Conservation (phyloP, 1,140 invertebrate species). For the Chrysopa pallens region DNA sequence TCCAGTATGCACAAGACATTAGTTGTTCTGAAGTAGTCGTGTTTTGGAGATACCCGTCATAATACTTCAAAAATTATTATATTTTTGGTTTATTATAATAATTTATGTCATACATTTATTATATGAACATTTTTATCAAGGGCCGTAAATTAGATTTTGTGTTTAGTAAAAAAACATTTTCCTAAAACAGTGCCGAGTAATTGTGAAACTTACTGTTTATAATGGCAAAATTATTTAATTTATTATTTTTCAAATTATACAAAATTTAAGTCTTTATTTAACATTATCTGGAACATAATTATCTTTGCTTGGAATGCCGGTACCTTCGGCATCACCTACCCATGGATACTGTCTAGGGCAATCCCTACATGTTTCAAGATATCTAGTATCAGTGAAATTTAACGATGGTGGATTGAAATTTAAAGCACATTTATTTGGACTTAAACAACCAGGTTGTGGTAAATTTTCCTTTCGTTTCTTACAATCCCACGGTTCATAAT, state of each 20-base stretch:
- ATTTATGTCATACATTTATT: too few species aligned
- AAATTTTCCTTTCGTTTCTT: conserved; percentile 50
- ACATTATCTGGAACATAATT: conserved; percentile 61
- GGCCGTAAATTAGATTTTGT: too few species aligned
- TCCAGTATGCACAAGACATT: too few species aligned
- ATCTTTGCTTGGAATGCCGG: conserved; percentile 55
- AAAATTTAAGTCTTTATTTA: neutral
- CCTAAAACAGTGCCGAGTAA: too few species aligned
- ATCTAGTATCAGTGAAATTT: conserved; percentile 64
- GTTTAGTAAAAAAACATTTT: too few species aligned
- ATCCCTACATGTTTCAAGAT: conserved; percentile 72
- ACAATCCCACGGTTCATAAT: conserved; percentile 67
- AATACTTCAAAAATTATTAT: too few species aligned
- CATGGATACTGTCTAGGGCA: conserved; percentile 78
- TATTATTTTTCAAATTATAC: conserved; percentile 1
- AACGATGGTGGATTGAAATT: conserved; percentile 54
- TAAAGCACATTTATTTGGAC: conserved; percentile 68
- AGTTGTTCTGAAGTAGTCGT: too few species aligned
- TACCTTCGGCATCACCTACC: conserved; percentile 69
- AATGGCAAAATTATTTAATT: neutral
- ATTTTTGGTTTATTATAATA: too few species aligned
- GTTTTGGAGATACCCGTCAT: too few species aligned
- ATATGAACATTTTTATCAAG: too few species aligned
- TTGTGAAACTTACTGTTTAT: too few species aligned
- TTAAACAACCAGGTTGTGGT: conserved; percentile 55